Evolutionary conservation across 2,113 vertebrate genomes (phyloP).

Genomic region (Syrmaticus mikado): DNA sequence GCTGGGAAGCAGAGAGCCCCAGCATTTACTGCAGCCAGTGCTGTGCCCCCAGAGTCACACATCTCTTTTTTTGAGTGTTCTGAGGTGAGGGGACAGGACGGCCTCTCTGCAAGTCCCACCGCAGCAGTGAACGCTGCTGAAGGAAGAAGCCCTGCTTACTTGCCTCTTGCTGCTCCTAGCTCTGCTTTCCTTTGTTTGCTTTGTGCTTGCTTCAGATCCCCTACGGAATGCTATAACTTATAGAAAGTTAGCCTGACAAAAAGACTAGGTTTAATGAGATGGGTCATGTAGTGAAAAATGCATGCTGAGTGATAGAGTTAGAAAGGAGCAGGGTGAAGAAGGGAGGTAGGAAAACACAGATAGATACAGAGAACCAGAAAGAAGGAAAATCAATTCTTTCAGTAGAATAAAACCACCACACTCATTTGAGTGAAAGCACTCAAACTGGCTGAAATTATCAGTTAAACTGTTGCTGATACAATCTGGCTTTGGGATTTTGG

Average conservation of each 20-base stretch:
- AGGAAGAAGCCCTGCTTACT: neutral
- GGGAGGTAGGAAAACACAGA: accelerated
- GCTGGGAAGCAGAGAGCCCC: neutral
- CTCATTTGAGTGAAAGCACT: neutral
- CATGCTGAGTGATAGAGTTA: accelerated
- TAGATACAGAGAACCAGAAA: accelerated
- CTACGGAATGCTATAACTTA: accelerated
- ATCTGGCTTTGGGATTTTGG: neutral
- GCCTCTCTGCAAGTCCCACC: neutral
- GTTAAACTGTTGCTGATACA: neutral
- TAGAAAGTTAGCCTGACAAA: neutral
- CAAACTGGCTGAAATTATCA: neutral
- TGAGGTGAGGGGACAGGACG: neutral
- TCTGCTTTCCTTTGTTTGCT: accelerated
- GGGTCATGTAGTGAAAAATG: neutral
- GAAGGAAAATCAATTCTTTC: accelerated
- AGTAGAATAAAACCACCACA: accelerated
- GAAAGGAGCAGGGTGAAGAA: neutral
- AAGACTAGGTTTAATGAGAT: neutral
- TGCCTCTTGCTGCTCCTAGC: neutral
- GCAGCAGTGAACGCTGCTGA: neutral
- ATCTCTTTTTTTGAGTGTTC: neutral
- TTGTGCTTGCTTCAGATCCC: neutral
- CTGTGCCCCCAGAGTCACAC: neutral
- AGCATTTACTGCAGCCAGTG: neutral